These are phyloP conservation scores for Dione vanillae DNA, from an alignment of 2,888 invertebrate genomes.

Conservation along the genomic window DNA sequence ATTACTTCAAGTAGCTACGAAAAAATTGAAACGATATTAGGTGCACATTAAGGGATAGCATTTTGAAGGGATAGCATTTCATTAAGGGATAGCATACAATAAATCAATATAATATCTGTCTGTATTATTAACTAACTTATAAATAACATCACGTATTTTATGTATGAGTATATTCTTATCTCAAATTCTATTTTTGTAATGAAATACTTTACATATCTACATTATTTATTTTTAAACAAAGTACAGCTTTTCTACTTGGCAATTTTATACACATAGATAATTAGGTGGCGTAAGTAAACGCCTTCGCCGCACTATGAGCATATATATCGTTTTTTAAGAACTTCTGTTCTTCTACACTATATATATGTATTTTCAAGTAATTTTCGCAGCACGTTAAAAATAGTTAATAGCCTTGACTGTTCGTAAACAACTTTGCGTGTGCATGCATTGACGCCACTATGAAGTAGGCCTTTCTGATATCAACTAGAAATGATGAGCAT, in stretches of 20 bases:
- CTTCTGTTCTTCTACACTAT: background rate
- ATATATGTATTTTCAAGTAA: conserved; percentile 1
- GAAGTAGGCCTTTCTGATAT: background rate
- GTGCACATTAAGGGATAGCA: conserved; percentile 4
- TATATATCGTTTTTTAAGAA: no score
- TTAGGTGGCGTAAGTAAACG: no score
- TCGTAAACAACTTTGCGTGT: conserved; percentile 19
- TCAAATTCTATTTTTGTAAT: background rate
- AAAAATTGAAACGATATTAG: conserved; percentile 1
- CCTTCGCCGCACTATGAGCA: no score
- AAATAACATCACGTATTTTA: background rate
- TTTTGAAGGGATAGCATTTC: no score
- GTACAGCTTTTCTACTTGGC: no score
- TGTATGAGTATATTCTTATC: background rate
- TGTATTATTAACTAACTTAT: no score
- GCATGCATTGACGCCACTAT: conserved; percentile 1
- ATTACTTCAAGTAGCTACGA: background rate
- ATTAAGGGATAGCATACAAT: no score
- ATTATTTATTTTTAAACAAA: no score
- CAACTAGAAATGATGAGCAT: background rate
- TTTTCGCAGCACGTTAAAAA: conserved; percentile 22
- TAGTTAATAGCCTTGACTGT: conserved; percentile 23
- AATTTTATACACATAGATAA: background rate
- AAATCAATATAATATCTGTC: no score
- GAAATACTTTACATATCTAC: no score